phyloP scores from a whole-genome alignment of 1,140 invertebrate species.

The Oncopodura yosiiana region DNA sequence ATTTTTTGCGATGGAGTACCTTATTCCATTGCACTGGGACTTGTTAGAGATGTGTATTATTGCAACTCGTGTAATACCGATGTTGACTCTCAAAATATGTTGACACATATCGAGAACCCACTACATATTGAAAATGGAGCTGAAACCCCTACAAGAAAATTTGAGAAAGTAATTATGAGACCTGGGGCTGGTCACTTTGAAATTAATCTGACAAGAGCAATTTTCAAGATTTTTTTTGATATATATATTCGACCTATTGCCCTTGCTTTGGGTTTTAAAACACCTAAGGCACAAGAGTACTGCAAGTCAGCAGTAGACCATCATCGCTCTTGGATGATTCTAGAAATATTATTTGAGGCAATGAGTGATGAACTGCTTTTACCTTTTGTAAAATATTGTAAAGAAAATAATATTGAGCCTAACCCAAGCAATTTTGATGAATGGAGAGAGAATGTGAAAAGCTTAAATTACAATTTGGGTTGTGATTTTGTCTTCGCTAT shows the following conservation, averaged over 20 bases:
- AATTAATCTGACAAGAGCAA: background rate
- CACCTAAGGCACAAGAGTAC: background rate
- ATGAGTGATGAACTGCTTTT: too few species aligned
- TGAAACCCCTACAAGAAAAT: background rate
- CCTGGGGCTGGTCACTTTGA: background rate
- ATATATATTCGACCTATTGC: slow-evolving; percentile 2
- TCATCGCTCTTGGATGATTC: background rate
- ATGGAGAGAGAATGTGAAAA: background rate
- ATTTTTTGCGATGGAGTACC: too few species aligned
- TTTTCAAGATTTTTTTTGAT: slow-evolving; percentile 1
- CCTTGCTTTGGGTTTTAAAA: background rate
- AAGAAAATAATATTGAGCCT: too few species aligned
- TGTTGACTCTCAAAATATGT: too few species aligned
- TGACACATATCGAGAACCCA: too few species aligned
- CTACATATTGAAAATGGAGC: too few species aligned
- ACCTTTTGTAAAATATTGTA: too few species aligned
- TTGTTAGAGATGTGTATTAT: too few species aligned
- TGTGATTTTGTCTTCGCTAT: background rate
- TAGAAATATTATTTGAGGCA: too few species aligned
- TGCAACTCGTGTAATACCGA: too few species aligned
- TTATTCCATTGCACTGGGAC: too few species aligned
- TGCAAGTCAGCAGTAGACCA: background rate
- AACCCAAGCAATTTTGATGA: background rate
- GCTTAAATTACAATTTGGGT: background rate
- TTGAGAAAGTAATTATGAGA: background rate